A percentile compares a stretch with the other conserved stretches of the same genome.
These are phyloP conservation scores for Diachasma alloeum DNA, from an alignment of 1,140 invertebrate genomes.

Conservation along the genomic window DNA sequence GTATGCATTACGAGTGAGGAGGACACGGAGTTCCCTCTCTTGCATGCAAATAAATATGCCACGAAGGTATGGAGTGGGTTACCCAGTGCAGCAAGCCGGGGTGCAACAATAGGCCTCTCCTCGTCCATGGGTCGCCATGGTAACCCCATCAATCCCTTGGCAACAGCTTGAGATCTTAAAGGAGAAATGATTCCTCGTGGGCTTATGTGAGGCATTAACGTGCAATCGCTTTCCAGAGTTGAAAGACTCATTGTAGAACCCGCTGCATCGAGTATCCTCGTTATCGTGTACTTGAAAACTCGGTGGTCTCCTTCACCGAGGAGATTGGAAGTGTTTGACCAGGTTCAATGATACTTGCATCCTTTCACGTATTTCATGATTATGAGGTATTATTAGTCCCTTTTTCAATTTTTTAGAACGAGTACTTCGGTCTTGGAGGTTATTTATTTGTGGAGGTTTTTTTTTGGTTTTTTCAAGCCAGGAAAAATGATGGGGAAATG, in stretches of 20 bases:
- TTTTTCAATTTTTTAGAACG: too few relatives aligned
- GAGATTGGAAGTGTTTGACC: background rate
- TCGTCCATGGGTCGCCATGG: constrained; percentile 57
- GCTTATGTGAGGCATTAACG: constrained; percentile 14
- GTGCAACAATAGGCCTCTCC: constrained; percentile 61
- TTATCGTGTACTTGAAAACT: constrained; percentile 9
- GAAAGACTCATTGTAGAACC: background rate
- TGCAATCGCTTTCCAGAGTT: constrained; percentile 17
- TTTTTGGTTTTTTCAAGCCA: too few relatives aligned
- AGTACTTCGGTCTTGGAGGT: too few relatives aligned
- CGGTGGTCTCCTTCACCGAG: background rate
- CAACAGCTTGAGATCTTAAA: constrained; percentile 66
- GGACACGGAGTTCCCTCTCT: constrained; percentile 16
- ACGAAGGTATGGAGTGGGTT: constrained; percentile 41
- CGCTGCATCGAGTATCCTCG: constrained; percentile 20
- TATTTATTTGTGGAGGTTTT: too few relatives aligned
- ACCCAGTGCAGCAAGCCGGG: constrained; percentile 45
- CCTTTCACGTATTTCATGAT: background rate
- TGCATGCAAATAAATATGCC: constrained; percentile 64
- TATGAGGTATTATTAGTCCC: background rate
- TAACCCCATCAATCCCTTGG: constrained; percentile 66
- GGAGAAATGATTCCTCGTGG: constrained; percentile 55
- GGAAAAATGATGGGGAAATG: too few relatives aligned
- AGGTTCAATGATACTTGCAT: constrained; percentile 3
- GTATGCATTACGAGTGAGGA: constrained; percentile 38